Base-by-base conservation (phyloP, 2,113 vertebrate species). In the Acrocephalus kingi region DNA sequence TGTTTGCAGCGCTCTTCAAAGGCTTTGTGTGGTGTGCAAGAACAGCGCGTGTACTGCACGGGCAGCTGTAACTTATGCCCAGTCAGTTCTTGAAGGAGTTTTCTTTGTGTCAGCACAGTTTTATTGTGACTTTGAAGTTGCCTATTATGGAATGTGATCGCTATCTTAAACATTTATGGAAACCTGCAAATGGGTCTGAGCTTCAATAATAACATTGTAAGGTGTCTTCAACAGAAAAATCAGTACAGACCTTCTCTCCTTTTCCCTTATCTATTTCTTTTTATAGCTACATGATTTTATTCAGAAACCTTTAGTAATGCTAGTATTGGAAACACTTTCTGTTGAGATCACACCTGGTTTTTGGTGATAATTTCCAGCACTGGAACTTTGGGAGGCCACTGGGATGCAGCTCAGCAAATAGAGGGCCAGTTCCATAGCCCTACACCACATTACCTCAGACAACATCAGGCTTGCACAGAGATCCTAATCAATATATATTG, bases 21-120 rank as follows among this genome's bases (percentile, higher is more conserved):
- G 48, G 31, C 59, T 73, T 63, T 16, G 18, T 59, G 55, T 55
- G 28, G 16, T 66, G 5, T 31, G 55, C 19, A 37, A 51, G 54
- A 54, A 23, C 21, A 68, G 55, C 4, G 5, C 7, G 1, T n/a
- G 33, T 28, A 7, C 17, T n/a, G 13, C 6, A 5, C 2, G 1
- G 56, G 27, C 31, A 66, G 30, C 15, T 73, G 9, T 54, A 54
- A 39, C 15, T 77, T 81, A 55, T 2, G 4, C 45, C 35, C 63
- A 30, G 49, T 64, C 54, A 77, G 18, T 54, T 94, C 31, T 59
- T 76, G 74, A 58, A 67, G 72, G 25, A 21, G 16, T 54, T 90
- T 75, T 67, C 33, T 75, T 62, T 67, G 24, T 84, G 48, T 68
- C 39, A 68, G 24, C 0, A 2, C 25, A 14, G 22, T 46, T 86